A percentile compares a stretch with the other conserved stretches of the same genome.
These are phyloP conservation scores for Philopotamus ludificatus DNA, from an alignment of 1,140 invertebrate genomes.

Conservation along the genomic window DNA sequence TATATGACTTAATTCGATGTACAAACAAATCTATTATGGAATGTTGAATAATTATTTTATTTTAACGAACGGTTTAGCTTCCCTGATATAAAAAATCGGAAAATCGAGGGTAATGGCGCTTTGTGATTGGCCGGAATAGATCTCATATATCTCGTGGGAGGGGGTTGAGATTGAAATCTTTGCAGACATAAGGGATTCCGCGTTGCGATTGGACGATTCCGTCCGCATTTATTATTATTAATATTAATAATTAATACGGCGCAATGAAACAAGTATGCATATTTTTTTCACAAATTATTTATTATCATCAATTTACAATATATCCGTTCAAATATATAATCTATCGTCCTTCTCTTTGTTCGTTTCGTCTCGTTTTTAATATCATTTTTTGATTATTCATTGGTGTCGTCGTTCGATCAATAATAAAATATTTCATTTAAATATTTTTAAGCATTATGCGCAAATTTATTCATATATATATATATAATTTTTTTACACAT, in stretches of 20 bases:
- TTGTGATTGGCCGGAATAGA: conserved; percentile 13
- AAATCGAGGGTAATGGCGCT: conserved; percentile 21
- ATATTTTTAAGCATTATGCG: conserved; percentile 25
- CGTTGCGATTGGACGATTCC: neutral
- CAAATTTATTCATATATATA: conserved; percentile 17
- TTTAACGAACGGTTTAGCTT: neutral
- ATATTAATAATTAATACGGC: neutral
- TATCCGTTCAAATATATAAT: too few relatives aligned
- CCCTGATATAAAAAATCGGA: conserved; percentile 24
- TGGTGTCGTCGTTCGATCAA: neutral
- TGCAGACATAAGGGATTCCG: conserved; percentile 15
- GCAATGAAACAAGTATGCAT: neutral
- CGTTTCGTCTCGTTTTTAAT: neutral
- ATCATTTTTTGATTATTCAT: neutral
- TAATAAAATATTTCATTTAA: conserved; percentile 29
- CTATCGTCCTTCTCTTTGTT: too few relatives aligned
- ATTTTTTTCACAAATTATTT: conserved; percentile 23
- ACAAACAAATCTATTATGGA: conserved; percentile 13
- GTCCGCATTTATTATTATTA: neutral
- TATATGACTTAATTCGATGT: neutral
- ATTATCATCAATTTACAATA: conserved; percentile 27
- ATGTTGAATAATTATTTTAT: too few relatives aligned
- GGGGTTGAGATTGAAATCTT: conserved; percentile 22
- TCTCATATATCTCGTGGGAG: conserved; percentile 16
- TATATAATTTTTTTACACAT: conserved; percentile 23